phyloP scores from a whole-genome alignment of 1,140 invertebrate species.

The Scaptomyza hsui region DNA sequence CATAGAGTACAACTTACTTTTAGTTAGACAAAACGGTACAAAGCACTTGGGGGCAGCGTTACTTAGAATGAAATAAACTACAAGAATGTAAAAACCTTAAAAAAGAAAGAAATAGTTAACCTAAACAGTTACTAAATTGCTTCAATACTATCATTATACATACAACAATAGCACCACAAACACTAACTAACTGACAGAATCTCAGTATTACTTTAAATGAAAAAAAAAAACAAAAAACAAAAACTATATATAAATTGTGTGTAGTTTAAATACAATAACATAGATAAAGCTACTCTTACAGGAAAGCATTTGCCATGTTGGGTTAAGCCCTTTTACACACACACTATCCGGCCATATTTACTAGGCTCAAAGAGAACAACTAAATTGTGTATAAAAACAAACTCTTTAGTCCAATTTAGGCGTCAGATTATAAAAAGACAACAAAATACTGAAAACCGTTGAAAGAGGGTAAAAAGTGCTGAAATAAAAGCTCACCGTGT shows the following conservation, averaged over 20 bases:
- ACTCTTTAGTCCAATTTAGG: background rate
- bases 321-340: background rate
- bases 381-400: background rate
- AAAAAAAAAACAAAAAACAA: constrained; percentile 34
- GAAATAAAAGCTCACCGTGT: background rate
- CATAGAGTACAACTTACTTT: constrained; percentile 72
- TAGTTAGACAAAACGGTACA: constrained; percentile 58
- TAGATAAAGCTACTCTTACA: background rate
- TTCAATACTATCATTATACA: background rate
- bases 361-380: background rate
- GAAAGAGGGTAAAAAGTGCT: background rate
- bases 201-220: constrained; percentile 70
- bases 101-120: too few relatives aligned
- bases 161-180: constrained; percentile 42
- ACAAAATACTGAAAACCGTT: background rate
- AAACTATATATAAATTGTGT: too few relatives aligned
- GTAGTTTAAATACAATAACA: background rate
- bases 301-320: constrained; percentile 39
- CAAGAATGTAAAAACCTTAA: background rate
- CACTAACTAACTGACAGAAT: constrained; percentile 69
- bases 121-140: background rate
- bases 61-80: constrained; percentile 43
- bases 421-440: constrained; percentile 1
- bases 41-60: constrained; percentile 54
- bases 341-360: background rate